Percentiles rank a stretch among this genome's conserved stretches.
Conservation (phyloP, 1,140 invertebrate genomes). For the Magallana ariakensis region DNA sequence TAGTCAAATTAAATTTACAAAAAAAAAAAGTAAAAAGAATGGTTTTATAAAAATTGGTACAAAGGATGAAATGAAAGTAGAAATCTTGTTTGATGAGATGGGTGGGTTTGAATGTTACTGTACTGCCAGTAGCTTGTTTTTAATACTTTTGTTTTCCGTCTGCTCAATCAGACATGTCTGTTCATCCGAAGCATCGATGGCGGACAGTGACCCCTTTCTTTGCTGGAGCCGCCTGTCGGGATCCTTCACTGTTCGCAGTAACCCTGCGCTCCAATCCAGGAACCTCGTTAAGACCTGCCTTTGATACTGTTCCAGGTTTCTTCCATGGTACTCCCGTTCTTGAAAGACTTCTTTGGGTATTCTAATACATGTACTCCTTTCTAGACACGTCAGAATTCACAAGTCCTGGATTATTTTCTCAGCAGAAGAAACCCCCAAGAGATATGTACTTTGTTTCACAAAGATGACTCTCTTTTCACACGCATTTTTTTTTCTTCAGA, state of each 20-base stretch:
- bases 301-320: background rate
- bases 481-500: background rate
- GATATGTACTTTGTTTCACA: constrained; percentile 34
- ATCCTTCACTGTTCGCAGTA: background rate
- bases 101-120: constrained; percentile 24
- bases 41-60: constrained; percentile 7
- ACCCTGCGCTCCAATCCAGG: background rate
- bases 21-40: background rate
- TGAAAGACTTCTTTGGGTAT: constrained; percentile 39
- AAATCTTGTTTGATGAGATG: background rate
- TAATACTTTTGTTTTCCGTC: background rate
- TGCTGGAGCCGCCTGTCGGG: background rate
- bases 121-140: constrained; percentile 5
- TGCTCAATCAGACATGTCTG: constrained; percentile 1
- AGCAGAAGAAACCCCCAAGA: background rate
- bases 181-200: background rate
- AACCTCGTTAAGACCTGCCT: background rate
- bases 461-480: constrained; percentile 20
- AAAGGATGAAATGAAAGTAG: constrained; percentile 18
- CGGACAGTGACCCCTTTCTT: background rate
- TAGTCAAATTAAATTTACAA: background rate
- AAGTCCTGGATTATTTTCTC: constrained; percentile 7
- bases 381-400: constrained; percentile 19
- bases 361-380: constrained; percentile 2
- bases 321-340: constrained; percentile 24